These are phyloP conservation scores for Coelogynopora nodosa DNA, from an alignment of 2,888 invertebrate species.

Conservation along the genomic window DNA sequence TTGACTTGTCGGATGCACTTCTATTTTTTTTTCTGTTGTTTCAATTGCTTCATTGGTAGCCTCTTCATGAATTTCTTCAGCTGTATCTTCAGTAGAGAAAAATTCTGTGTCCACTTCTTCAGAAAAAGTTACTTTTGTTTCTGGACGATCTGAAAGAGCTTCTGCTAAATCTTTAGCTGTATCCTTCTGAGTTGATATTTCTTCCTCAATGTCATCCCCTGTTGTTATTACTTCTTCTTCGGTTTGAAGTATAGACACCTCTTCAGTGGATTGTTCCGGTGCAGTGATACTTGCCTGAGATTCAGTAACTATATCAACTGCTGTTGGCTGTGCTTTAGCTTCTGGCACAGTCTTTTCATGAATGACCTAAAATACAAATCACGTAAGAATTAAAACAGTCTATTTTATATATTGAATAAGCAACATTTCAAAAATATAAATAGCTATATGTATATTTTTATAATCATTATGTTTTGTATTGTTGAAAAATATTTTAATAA, in stretches of 20 bases:
- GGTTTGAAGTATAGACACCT: background rate
- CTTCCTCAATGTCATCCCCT: background rate
- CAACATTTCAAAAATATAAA: background rate
- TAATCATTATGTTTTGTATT: background rate
- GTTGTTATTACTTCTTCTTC: constrained; percentile 3
- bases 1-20: background rate
- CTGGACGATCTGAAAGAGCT: background rate
- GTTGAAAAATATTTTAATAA: background rate
- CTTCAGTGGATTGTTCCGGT: background rate
- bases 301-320: background rate
- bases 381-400: too few relatives aligned
- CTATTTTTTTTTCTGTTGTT: background rate
- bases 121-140: constrained; percentile 39
- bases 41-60: background rate
- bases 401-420: too few relatives aligned
- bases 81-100: constrained; percentile 21
- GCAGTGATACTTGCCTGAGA: background rate
- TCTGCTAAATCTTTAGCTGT: constrained; percentile 24
- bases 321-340: background rate
- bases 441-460: background rate
- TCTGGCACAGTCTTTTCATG: background rate
- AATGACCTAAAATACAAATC: too few relatives aligned
- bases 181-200: background rate
- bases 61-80: background rate
- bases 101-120: constrained; percentile 37